Conservation (phyloP, 2,797 vertebrate genomes). For the Denticeps clupeoides region DNA sequence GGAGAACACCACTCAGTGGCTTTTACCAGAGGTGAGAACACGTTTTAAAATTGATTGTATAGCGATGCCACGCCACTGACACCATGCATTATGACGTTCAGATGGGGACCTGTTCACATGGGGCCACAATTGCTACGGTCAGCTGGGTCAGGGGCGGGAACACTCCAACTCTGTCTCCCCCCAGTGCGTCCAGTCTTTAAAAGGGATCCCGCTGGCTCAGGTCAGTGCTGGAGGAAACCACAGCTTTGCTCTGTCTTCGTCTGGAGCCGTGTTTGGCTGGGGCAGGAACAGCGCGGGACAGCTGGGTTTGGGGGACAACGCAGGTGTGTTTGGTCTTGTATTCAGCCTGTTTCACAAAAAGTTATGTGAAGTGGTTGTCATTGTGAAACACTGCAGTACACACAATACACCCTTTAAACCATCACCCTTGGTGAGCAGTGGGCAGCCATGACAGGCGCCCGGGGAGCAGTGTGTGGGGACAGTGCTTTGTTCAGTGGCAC, state of each 20-base stretch:
- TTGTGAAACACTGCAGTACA: too few species aligned
- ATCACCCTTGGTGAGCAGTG: too few species aligned
- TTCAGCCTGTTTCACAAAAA: too few species aligned
- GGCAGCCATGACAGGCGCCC: too few species aligned
- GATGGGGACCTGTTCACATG: slow-evolving; percentile 84
- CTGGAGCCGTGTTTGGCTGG: slow-evolving; percentile 73
- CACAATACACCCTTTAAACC: not conserved
- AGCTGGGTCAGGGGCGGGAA: slow-evolving; percentile 77
- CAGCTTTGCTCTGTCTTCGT: slow-evolving; percentile 72
- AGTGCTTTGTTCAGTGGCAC: too few species aligned
- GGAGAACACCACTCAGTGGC: slow-evolving; percentile 29
- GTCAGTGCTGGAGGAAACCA: slow-evolving; percentile 70
- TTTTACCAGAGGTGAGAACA: slow-evolving; percentile 15
- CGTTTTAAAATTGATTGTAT: not conserved
- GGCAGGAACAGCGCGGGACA: slow-evolving; percentile 70
- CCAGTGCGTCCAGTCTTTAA: slow-evolving; percentile 52
- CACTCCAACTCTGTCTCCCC: slow-evolving; percentile 49
- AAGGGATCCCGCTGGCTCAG: slow-evolving; percentile 63
- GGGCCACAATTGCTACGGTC: slow-evolving; percentile 81
- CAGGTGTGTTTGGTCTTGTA: too few species aligned
- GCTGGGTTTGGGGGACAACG: slow-evolving; percentile 68
- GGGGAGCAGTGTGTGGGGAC: too few species aligned
- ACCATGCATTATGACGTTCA: slow-evolving; percentile 53
- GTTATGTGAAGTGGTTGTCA: too few species aligned
- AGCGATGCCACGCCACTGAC: not conserved